Evolutionary conservation across 2,113 vertebrate genomes (phyloP).

Genomic region (Tonatia bakeri): DNA sequence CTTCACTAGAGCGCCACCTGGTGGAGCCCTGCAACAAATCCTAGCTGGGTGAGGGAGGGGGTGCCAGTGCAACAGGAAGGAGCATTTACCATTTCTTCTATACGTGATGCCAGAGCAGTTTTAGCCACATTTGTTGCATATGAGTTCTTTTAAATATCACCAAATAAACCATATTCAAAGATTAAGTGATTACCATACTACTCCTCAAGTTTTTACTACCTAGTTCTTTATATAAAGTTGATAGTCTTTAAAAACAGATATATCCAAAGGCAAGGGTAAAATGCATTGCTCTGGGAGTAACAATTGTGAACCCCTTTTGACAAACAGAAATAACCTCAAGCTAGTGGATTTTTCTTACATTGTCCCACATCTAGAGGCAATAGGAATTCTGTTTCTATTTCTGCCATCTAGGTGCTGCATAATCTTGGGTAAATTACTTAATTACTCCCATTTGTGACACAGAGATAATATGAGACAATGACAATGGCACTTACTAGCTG

Average conservation of each 20-base stretch:
- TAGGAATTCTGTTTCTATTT: neutral
- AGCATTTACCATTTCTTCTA: neutral
- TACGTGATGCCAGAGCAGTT: neutral
- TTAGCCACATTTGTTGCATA: neutral
- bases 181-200: neutral
- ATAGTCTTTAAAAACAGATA: neutral
- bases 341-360: neutral
- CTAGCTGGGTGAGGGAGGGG: neutral
- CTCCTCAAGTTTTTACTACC: neutral
- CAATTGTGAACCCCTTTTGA: neutral
- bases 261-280: neutral
- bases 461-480: neutral
- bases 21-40: constrained; percentile 46
- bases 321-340: neutral
- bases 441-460: constrained; percentile 1
- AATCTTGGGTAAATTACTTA: neutral
- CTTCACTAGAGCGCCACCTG: constrained; percentile 69
- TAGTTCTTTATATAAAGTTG: neutral
- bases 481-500: neutral
- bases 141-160: neutral
- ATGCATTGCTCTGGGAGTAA: neutral
- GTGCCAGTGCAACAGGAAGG: neutral
- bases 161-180: neutral
- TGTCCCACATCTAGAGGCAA: neutral
- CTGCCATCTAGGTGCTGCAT: neutral